Base-by-base conservation (phyloP, 2,888 invertebrate species). In the Opisthograptis luteolata region DNA sequence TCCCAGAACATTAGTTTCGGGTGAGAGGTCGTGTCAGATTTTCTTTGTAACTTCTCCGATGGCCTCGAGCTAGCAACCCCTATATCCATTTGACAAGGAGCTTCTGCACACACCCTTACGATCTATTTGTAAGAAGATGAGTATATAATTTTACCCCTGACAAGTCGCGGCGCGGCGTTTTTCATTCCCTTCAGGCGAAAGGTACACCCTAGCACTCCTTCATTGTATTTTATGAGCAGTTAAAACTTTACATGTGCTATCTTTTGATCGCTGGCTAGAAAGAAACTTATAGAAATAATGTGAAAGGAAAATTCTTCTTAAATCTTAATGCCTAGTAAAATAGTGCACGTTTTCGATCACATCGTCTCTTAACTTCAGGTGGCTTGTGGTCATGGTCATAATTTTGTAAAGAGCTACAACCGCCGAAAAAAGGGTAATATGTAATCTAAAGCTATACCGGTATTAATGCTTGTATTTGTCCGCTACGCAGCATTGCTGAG, bases 81-180 rank as follows among this genome's bases (percentile, higher is more conserved):
- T 71, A 69, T 72, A 74, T 76, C 64, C 66, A 70, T 86, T 84
- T 85, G 85, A 84, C 81, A 79, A 51, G 44, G 50, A 51, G 81
- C 71, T 66, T 69, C 58, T 66, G 65, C 66, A 77, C 76, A 71
- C 76, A 72, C 76, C 80, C 83, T 82, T 77, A 80, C 78, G 79
- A 85, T 84, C 82, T 83, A 87, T 87, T 87, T 87, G 85, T 85
- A 79, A 75, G 70, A 70, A 81, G 77, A 84, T 82, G 83, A 83
- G 81, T 83, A 81, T 79, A 84, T 86, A 85, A 87, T 84, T 85
- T 49, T 74, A 74, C 76, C 80, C 79, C 78, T 70, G 67, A 69
- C 72, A 74, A 77, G 71, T 67, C 75, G 69, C 71, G 69, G 66
- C 66, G 73, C 55, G 70, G 79, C 76, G 73, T 80, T 85, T 84